A percentile compares a stretch with the other conserved stretches of the same genome.
Conservation (phyloP, 1,140 invertebrate species). For the Zaprionus capensis region DNA sequence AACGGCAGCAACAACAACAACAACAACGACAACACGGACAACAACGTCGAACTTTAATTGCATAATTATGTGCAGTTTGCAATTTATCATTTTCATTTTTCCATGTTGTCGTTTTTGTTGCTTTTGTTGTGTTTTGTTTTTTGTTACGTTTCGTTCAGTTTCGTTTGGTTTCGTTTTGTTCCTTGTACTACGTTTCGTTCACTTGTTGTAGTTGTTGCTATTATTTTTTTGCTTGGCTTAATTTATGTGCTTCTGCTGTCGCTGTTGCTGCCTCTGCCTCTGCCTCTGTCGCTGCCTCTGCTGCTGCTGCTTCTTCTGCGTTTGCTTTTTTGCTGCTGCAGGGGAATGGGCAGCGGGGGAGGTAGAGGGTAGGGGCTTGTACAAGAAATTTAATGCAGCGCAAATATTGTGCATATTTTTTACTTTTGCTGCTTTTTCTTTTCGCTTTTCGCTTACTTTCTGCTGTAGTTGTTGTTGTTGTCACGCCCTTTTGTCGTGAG, state of each 20-base stretch:
- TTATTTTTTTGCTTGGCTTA: slow-evolving; percentile 27
- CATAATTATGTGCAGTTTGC: slow-evolving; percentile 84
- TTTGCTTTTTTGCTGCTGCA: slow-evolving; percentile 28
- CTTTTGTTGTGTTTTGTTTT: slow-evolving; percentile 34
- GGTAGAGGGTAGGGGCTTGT: background rate
- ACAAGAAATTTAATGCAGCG: slow-evolving; percentile 58
- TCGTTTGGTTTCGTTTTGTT: slow-evolving; percentile 30
- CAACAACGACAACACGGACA: slow-evolving; percentile 17
- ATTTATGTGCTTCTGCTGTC: background rate
- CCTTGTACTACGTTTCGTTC: slow-evolving; percentile 4
- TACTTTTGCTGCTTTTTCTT: slow-evolving; percentile 8
- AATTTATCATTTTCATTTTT: slow-evolving; percentile 84
- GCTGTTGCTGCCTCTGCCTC: background rate
- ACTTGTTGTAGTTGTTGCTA: slow-evolving; percentile 17
- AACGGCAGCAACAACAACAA: slow-evolving; percentile 49
- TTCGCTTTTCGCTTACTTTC: background rate
- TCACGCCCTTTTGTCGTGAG: slow-evolving; percentile 61
- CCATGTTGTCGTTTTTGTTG: slow-evolving; percentile 65
- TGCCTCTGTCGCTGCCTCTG: slow-evolving; percentile 4
- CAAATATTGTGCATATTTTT: slow-evolving; percentile 60
- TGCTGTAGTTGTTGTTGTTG: slow-evolving; percentile 26
- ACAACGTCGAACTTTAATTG: slow-evolving; percentile 84
- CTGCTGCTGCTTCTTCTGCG: slow-evolving; percentile 13
- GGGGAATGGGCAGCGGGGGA: slow-evolving; percentile 6
- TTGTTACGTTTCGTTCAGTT: slow-evolving; percentile 32